phyloP scores from a whole-genome alignment of 2,888 invertebrate species.

The Torymus aiolomorphi region DNA sequence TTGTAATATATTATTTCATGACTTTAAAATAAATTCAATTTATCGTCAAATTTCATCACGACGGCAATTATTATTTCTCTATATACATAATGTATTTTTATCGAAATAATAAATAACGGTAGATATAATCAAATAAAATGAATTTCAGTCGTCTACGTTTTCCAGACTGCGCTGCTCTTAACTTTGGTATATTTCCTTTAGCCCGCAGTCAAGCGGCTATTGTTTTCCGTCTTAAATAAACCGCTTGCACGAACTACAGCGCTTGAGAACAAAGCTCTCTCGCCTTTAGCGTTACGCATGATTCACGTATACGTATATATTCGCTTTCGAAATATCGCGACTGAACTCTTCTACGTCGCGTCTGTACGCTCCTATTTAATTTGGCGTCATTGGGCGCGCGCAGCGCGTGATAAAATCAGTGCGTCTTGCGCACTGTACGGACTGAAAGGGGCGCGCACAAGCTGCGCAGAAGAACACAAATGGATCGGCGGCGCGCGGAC shows the following conservation, averaged over 20 bases:
- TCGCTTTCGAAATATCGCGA: no score
- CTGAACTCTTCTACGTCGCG: no score
- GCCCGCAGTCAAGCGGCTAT: background rate
- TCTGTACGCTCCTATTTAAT: conserved; percentile 1
- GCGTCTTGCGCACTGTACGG: background rate
- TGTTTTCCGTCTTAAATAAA: background rate
- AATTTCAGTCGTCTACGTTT: conserved; percentile 2
- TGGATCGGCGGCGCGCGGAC: background rate
- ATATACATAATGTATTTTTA: no score
- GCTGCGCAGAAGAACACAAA: background rate
- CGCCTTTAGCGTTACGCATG: conserved; percentile 5
- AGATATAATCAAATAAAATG: background rate
- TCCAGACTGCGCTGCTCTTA: background rate
- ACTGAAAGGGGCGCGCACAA: background rate
- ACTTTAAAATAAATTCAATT: no score
- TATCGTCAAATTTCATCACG: no score
- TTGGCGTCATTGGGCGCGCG: background rate
- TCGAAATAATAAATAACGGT: no score
- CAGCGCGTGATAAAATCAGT: conserved; percentile 26
- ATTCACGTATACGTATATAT: background rate
- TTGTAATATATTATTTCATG: no score
- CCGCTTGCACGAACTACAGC: background rate
- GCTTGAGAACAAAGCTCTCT: conserved; percentile 9
- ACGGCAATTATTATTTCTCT: no score
- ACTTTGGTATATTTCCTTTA: background rate